Evolutionary conservation across 2,888 invertebrate species (phyloP).

Genomic region (Drosophila leonis): DNA sequence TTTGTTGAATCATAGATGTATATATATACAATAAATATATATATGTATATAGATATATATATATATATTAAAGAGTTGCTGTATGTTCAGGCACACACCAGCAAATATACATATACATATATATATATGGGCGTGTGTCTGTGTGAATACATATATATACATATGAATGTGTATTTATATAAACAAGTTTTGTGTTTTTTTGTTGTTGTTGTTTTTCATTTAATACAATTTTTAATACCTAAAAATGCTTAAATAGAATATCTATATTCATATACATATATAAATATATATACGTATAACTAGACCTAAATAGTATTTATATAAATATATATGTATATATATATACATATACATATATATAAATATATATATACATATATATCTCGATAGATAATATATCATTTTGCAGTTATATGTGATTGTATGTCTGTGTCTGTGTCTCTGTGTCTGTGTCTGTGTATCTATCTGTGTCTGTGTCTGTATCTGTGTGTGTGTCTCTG

Average conservation of each 20-base stretch:
- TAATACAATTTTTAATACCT: conserved; percentile 78
- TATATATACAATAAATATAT: conserved; percentile 7
- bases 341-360: conserved; percentile 27
- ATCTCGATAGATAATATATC: conserved; percentile 12
- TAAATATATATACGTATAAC: conserved; percentile 45
- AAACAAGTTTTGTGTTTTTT: conserved; percentile 42
- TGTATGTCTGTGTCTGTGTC: conserved; percentile 14
- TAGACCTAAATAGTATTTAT: conserved; percentile 7
- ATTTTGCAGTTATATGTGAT: conserved; percentile 26
- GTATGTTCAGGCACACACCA: conserved; percentile 24
- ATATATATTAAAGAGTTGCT: conserved; percentile 24
- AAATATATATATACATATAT: conserved; percentile 43
- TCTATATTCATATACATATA: conserved; percentile 63
- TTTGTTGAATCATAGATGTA: conserved; percentile 17
- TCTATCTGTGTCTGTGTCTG: background rate
- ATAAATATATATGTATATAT: conserved; percentile 22
- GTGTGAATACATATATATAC: conserved; percentile 15
- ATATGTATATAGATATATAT: conserved; percentile 10
- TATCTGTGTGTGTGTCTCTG: conserved; percentile 17
- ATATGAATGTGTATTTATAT: conserved; percentile 35
- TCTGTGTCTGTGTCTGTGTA: background rate
- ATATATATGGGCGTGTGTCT: conserved; percentile 1
- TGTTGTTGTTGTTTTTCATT: conserved; percentile 50
- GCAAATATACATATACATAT: conserved; percentile 10
- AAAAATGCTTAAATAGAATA: conserved; percentile 77